Evolutionary conservation across 2,797 vertebrate genomes (phyloP), one percentile per base, ranked within the genome.

Genomic region (Myripristis murdjan): DNA sequence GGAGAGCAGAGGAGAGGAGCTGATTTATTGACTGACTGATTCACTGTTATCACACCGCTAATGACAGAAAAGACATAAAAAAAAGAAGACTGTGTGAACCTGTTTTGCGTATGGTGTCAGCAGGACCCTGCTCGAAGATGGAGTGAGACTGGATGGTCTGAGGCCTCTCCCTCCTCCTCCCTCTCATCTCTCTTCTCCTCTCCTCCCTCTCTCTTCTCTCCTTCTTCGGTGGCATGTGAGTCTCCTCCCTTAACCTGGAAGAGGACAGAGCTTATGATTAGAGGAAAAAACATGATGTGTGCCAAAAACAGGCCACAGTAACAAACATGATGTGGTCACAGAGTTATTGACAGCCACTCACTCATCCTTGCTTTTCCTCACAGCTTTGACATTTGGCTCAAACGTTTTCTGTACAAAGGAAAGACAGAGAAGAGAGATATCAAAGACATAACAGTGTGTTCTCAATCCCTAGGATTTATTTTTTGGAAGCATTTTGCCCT

Each of bases 141-240:
- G 95, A 95, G 84, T 94, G 94, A 47, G 93, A 95, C 88, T 95
- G 95, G 73, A 95, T 95, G 8, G 88, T 93, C 70, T 86, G 93
- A 20, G 93, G 93, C 51, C 85, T 87, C 57, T 91, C 92, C 74
- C 87, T 92, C 64, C 90, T 91, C 69, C 85, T 90, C 44, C 87
- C 88, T 78, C 90, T 81, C 70, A 77, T 92, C 58, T 94, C 90
- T 60, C 77, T 82, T 61, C 64, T 83, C 73, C 73, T 80, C 41
- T 89, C 87, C 3, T 82, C 91, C 70, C 82, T 82, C 8, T 91
- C 83, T 79, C 83, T 87, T 56, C 83, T 90, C 52, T 93, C 93
- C 65, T 89, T 94, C 15, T 89, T 93, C 0, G 87, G 85, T 6
- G 68, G 56, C 31, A 12, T 60, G 2, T 6, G 75, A 1, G 71